Evolutionary conservation across 2,888 invertebrate species (phyloP), one percentile per base, ranked within the genome.

Genomic region (Ornithoptera priamus): DNA sequence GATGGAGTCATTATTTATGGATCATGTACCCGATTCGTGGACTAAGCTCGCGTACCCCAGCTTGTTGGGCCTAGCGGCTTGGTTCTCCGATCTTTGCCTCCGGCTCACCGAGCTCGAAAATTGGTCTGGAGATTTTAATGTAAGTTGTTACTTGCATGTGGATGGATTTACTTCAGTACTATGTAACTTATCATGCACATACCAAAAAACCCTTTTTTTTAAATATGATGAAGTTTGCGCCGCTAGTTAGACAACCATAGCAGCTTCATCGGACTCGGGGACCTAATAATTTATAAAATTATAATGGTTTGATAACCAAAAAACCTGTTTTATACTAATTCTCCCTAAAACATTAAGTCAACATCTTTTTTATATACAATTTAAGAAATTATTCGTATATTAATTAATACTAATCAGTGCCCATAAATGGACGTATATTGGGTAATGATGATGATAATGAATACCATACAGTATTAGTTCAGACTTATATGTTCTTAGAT

Each of bases 11-110:
- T 88, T 99, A n/a, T 98, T 96, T 86, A 94, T 98, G 94, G 98
- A 99, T 85, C 92, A 95, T 72, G 96, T 99, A n/a, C 98, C 99
- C 0, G 95, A 94, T 0, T 93, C 94, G 22, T 99, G 99, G 99
- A 94, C 95, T 0, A 95, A 94, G 73, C 94, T 95, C 67, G 98
- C 99, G 0, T 99, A 99, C 87, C 98, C 98, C 0, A 98, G 98
- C 62, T 92, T 97, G 75, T 91, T 96, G 69, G 96, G 96, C 0
- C 91, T 99, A 56, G 95, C 96, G 4, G 94, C 95, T 0, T 98
- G 98, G 98, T 97, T 97, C 85, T 95, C 96, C 0, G 98, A 99
- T 87, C 93, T 99, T 64, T 94, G 96, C 72, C 88, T 95, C 58
- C 93, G 99, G 66, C 93, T 97, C 53, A 94, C 94, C 71, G 97